A percentile compares a stretch with the other conserved stretches of the same genome.
Conservation (phyloP, 2,113 vertebrate species). For the Saguinus imperator region DNA sequence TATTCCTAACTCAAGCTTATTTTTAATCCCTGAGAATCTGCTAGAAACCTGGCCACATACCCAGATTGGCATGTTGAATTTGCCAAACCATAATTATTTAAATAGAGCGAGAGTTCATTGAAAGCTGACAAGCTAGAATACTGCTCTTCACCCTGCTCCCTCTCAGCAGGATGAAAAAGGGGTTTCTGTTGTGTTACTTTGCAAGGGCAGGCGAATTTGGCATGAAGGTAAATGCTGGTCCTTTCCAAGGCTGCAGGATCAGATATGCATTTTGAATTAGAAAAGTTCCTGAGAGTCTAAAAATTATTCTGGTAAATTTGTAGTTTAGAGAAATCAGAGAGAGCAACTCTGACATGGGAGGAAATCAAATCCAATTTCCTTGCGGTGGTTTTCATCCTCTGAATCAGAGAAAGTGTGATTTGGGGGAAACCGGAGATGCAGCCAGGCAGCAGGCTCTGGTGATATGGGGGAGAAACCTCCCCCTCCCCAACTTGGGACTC, state of each 20-base stretch:
- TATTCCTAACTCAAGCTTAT: not conserved
- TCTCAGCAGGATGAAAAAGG: not conserved
- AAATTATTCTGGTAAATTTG: not conserved
- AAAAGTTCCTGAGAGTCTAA: not conserved
- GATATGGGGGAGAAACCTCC: not conserved
- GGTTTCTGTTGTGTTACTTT: accelerated
- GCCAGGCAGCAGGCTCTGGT: not conserved
- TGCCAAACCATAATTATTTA: not conserved
- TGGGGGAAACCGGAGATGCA: not conserved
- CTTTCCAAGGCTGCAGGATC: not conserved
- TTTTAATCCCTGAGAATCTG: conserved; percentile 24
- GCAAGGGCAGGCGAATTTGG: not conserved
- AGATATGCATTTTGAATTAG: not conserved
- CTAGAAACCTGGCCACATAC: not conserved
- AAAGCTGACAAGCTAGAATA: not conserved
- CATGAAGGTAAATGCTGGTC: not conserved
- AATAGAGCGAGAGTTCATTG: not conserved
- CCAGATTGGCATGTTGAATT: not conserved
- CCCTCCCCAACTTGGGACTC: conserved; percentile 20
- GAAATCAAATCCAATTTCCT: not conserved
- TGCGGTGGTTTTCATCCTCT: not conserved
- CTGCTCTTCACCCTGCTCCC: not conserved
- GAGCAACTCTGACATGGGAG: accelerated
- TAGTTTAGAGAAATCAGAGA: not conserved
- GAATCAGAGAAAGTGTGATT: not conserved